phyloP scores from a whole-genome alignment of 1,140 invertebrate genomes.

The Mya arenaria region DNA sequence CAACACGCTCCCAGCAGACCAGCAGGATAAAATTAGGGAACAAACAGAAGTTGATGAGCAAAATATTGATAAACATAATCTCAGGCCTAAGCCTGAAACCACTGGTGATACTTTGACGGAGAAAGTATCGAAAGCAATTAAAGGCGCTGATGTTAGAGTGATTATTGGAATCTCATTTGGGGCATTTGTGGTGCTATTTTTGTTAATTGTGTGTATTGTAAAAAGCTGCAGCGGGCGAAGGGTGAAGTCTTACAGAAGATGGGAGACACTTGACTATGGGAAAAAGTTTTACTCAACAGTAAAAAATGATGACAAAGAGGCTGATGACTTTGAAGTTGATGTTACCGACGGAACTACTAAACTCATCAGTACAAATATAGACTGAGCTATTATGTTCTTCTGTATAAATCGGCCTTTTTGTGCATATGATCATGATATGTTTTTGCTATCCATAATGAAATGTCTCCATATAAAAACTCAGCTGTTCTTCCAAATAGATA shows the following conservation, averaged over 20 bases:
- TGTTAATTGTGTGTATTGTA: slow-evolving; percentile 50
- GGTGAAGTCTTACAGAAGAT: slow-evolving; percentile 59
- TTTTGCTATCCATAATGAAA: too few species aligned
- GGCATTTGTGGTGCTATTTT: slow-evolving; percentile 46
- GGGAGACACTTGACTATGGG: slow-evolving; percentile 67
- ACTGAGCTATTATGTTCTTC: slow-evolving; percentile 16
- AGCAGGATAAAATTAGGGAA: slow-evolving; percentile 59
- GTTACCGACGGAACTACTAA: slow-evolving; percentile 60
- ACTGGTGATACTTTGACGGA: slow-evolving; percentile 42
- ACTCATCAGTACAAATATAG: slow-evolving; percentile 30
- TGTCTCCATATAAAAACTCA: too few species aligned
- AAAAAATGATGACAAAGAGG: slow-evolving; percentile 61
- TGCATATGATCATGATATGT: too few species aligned
- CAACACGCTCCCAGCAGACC: slow-evolving; percentile 39
- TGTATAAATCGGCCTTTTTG: too few species aligned
- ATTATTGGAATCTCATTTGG: slow-evolving; percentile 50
- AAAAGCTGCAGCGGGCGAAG: slow-evolving; percentile 34
- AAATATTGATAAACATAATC: not conserved
- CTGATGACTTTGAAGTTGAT: slow-evolving; percentile 67
- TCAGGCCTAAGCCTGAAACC: slow-evolving; percentile 27
- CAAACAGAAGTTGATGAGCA: slow-evolving; percentile 40
- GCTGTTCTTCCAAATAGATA: too few species aligned
- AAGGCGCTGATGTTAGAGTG: slow-evolving; percentile 48
- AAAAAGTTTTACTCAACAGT: slow-evolving; percentile 65
- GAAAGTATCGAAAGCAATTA: slow-evolving; percentile 25